These are phyloP conservation scores for Hecatera dysodea DNA, from an alignment of 2,888 invertebrate species.

Conservation along the genomic window DNA sequence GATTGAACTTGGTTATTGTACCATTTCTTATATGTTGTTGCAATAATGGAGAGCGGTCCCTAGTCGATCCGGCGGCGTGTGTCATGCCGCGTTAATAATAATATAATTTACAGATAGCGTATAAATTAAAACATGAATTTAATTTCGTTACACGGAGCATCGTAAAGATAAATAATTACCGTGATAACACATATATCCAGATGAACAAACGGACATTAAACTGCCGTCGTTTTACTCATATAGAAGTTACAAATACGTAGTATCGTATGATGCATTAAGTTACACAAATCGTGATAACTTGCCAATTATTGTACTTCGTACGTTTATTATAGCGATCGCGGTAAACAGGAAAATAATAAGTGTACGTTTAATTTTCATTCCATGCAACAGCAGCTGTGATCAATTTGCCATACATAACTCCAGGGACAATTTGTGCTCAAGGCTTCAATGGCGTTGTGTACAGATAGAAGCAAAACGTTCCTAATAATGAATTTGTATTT, in stretches of 20 bases:
- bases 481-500: background rate
- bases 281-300: slow-evolving; percentile 56
- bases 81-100: slow-evolving; percentile 45
- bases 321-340: slow-evolving; percentile 53
- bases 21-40: slow-evolving; percentile 18
- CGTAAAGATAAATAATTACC: slow-evolving; percentile 49
- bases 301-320: slow-evolving; percentile 55
- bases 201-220: slow-evolving; percentile 38
- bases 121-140: slow-evolving; percentile 47
- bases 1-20: background rate
- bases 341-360: slow-evolving; percentile 70
- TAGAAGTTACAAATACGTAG: slow-evolving; percentile 32
- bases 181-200: slow-evolving; percentile 35
- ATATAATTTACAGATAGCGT: slow-evolving; percentile 27
- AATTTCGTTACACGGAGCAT: slow-evolving; percentile 49
- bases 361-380: slow-evolving; percentile 60
- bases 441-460: slow-evolving; percentile 51
- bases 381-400: slow-evolving; percentile 70
- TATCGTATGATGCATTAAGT: slow-evolving; percentile 35
- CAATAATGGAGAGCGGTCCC: slow-evolving; percentile 23
- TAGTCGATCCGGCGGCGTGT: slow-evolving; percentile 14
- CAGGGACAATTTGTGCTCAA: slow-evolving; percentile 68
- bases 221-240: background rate
- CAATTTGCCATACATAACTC: slow-evolving; percentile 68
- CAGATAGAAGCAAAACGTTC: slow-evolving; percentile 27